These are phyloP conservation scores for Belonocnema kinseyi DNA, from an alignment of 1,140 invertebrate species.

Conservation along the genomic window DNA sequence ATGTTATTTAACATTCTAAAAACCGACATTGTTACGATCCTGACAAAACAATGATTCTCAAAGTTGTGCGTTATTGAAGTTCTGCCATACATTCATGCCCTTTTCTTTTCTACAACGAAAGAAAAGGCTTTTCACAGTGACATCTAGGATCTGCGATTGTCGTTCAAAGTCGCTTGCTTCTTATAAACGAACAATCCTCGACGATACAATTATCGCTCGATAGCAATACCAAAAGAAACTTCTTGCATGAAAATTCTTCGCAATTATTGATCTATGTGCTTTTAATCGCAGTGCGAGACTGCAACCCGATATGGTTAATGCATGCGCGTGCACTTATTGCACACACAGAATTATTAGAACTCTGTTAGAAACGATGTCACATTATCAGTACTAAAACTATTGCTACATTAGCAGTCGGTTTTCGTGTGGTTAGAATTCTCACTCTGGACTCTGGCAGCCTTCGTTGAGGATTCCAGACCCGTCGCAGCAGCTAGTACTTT, in stretches of 20 bases:
- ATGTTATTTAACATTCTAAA: too few species aligned
- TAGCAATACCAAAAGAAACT: neutral
- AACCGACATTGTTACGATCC: neutral
- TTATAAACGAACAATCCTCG: too few species aligned
- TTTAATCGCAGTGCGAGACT: neutral
- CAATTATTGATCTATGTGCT: neutral
- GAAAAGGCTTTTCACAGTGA: neutral
- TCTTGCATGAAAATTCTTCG: neutral
- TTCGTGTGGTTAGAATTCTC: slow-evolving; percentile 66
- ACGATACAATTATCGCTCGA: neutral
- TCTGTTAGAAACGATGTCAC: neutral
- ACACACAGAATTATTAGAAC: neutral
- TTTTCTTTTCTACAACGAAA: slow-evolving; percentile 26
- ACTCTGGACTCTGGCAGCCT: slow-evolving; percentile 61
- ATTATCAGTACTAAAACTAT: slow-evolving; percentile 38
- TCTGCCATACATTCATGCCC: neutral
- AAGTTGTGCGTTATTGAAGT: neutral
- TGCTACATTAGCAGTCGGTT: slow-evolving; percentile 66
- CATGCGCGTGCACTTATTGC: neutral
- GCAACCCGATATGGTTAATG: neutral
- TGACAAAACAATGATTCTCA: slow-evolving; percentile 3
- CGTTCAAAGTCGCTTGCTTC: too few species aligned
- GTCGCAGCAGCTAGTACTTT: slow-evolving; percentile 80
- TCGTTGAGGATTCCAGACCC: slow-evolving; percentile 72
- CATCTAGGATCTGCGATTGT: neutral